A percentile compares a stretch with the other conserved stretches of the same genome.
Evolutionary conservation across 2,888 invertebrate species (phyloP).

Genomic region (Disparrhopalites patrizii): DNA sequence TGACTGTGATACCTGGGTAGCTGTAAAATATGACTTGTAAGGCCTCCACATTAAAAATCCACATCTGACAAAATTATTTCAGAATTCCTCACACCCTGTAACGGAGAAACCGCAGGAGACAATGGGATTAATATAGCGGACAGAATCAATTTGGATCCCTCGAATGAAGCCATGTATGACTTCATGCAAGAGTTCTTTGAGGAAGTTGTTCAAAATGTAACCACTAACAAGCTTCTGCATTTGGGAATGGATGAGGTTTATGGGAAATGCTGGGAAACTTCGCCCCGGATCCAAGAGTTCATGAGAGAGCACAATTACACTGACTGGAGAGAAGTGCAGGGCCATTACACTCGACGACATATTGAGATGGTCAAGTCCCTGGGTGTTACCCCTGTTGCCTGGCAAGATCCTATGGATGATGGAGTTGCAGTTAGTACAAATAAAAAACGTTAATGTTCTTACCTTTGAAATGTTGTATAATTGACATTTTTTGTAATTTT

Average conservation of each 20-base stretch:
- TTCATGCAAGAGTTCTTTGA: slow-evolving; percentile 65
- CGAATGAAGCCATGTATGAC: slow-evolving; percentile 61
- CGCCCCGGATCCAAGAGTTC: slow-evolving; percentile 61
- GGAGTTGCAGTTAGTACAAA: slow-evolving; percentile 49
- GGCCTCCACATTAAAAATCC: too few species aligned
- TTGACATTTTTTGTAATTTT: background rate
- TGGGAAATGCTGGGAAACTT: slow-evolving; percentile 56
- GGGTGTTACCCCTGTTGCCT: slow-evolving; percentile 61
- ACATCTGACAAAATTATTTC: slow-evolving; percentile 49
- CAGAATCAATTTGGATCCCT: slow-evolving; percentile 77
- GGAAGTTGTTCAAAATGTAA: slow-evolving; percentile 63
- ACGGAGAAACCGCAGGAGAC: slow-evolving; percentile 53
- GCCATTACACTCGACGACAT: slow-evolving; percentile 63
- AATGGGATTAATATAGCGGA: slow-evolving; percentile 53
- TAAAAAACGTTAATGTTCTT: background rate
- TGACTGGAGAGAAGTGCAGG: slow-evolving; percentile 60
- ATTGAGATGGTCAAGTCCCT: slow-evolving; percentile 56
- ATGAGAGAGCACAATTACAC: slow-evolving; percentile 59
- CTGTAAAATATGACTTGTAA: too few species aligned
- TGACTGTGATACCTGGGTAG: too few species aligned
- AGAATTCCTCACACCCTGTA: slow-evolving; percentile 71
- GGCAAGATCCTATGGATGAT: slow-evolving; percentile 86
- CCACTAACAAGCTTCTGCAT: slow-evolving; percentile 79
- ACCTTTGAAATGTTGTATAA: background rate
- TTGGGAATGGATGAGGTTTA: slow-evolving; percentile 79